phyloP scores from a whole-genome alignment of 2,888 invertebrate genomes.

The Apotomis betuletana region DNA sequence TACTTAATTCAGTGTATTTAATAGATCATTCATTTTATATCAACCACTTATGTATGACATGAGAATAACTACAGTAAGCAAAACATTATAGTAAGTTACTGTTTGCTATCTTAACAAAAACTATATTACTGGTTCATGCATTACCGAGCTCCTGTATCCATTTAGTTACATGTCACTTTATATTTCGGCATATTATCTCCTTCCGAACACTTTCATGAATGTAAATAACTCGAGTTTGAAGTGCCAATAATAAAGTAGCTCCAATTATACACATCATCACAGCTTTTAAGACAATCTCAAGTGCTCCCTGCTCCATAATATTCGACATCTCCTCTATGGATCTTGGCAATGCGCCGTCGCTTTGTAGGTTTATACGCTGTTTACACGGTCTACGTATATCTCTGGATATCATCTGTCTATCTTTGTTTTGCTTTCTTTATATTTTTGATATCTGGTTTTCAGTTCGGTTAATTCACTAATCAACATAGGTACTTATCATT shows the following conservation, averaged over 20 bases:
- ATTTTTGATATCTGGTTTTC: conserved; percentile 15
- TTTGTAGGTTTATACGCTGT: conserved; percentile 48
- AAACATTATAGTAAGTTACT: too few relatives aligned
- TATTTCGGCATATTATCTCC: neutral
- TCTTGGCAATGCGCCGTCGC: conserved; percentile 45
- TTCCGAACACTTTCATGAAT: neutral
- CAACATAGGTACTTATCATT: neutral
- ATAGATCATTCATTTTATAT: too few relatives aligned
- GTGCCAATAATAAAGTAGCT: conserved; percentile 20
- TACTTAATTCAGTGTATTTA: too few relatives aligned
- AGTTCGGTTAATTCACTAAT: conserved; percentile 1
- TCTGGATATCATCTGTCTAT: conserved; percentile 69
- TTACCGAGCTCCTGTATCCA: too few relatives aligned
- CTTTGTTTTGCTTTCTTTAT: conserved; percentile 49
- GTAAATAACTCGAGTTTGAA: conserved; percentile 11
- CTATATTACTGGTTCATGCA: too few relatives aligned
- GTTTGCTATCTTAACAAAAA: too few relatives aligned
- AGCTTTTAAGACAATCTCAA: conserved; percentile 33
- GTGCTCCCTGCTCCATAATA: conserved; percentile 28
- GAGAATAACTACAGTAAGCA: too few relatives aligned
- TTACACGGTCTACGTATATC: conserved; percentile 68
- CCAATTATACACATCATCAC: conserved; percentile 25
- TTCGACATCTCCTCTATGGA: conserved; percentile 14
- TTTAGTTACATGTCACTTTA: neutral
- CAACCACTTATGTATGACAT: too few relatives aligned